phyloP scores from a whole-genome alignment of 2,113 vertebrate genomes.

The Scytalopus superciliaris region DNA sequence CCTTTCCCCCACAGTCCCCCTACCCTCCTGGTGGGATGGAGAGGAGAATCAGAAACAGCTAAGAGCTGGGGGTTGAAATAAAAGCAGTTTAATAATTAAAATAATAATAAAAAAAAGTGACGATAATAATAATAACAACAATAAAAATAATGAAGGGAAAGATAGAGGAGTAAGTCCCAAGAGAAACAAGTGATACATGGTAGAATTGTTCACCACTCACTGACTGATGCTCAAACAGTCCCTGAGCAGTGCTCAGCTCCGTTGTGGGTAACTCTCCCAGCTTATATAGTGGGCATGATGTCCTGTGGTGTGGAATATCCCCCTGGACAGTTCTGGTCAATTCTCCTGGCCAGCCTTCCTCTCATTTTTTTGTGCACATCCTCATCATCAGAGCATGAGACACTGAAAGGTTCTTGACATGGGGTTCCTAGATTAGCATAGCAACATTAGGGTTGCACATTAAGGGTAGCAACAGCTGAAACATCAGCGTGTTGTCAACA shows the following conservation, averaged over 20 bases:
- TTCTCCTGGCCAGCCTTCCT: not conserved
- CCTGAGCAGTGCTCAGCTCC: not conserved
- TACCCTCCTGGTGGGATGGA: not conserved
- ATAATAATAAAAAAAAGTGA: not conserved
- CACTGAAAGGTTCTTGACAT: not conserved
- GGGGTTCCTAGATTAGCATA: not conserved
- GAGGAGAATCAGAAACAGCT: not conserved
- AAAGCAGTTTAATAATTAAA: not conserved
- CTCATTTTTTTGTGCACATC: not conserved
- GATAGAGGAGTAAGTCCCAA: not conserved
- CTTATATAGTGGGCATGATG: not conserved
- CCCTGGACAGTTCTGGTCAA: not conserved
- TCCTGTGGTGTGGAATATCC: not conserved
- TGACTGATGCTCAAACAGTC: fast-evolving
- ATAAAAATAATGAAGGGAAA: not conserved
- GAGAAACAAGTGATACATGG: not conserved
- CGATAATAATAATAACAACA: not conserved
- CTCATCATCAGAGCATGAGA: not conserved
- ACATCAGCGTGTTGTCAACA: not conserved
- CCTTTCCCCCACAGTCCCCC: not conserved
- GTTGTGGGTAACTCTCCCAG: not conserved
- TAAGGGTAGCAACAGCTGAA: not conserved
- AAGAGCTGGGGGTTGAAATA: not conserved
- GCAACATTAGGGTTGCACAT: not conserved
- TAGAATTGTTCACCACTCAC: not conserved